A percentile compares a stretch with the other conserved stretches of the same genome.
Evolutionary conservation across 2,797 vertebrate genomes (phyloP).

Genomic region (Uromys caudimaculatus): DNA sequence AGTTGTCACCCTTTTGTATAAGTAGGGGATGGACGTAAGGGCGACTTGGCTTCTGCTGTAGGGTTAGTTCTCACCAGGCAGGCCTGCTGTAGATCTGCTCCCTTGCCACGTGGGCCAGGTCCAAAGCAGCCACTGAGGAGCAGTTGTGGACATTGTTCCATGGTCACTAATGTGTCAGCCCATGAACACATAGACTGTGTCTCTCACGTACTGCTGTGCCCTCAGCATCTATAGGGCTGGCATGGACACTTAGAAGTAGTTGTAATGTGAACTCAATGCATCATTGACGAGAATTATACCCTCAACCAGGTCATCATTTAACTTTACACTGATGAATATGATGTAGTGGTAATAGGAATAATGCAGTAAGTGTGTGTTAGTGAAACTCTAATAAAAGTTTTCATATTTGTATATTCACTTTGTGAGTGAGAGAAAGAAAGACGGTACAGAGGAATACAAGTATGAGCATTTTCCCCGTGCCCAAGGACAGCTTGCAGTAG

Average conservation of each 20-base stretch:
- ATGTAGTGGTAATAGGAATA: neutral
- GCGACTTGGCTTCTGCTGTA: neutral
- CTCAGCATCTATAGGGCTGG: neutral
- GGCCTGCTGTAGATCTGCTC: neutral
- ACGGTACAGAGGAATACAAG: neutral
- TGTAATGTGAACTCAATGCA: neutral
- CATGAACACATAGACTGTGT: neutral
- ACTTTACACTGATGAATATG: neutral
- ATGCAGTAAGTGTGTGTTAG: neutral
- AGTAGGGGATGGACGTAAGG: fast-evolving
- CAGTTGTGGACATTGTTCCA: neutral
- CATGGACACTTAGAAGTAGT: neutral
- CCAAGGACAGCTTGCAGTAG: neutral
- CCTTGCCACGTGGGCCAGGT: neutral
- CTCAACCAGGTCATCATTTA: neutral
- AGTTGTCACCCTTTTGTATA: neutral
- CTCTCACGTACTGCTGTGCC: neutral
- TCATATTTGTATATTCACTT: neutral
- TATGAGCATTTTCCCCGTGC: neutral
- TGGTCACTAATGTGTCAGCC: neutral
- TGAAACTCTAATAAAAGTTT: neutral
- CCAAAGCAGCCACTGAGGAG: neutral
- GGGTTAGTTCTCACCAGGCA: no score
- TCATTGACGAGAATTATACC: neutral
- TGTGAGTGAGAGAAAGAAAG: neutral